phyloP scores from a whole-genome alignment of 2,113 vertebrate species.

The Rallus limicola region DNA sequence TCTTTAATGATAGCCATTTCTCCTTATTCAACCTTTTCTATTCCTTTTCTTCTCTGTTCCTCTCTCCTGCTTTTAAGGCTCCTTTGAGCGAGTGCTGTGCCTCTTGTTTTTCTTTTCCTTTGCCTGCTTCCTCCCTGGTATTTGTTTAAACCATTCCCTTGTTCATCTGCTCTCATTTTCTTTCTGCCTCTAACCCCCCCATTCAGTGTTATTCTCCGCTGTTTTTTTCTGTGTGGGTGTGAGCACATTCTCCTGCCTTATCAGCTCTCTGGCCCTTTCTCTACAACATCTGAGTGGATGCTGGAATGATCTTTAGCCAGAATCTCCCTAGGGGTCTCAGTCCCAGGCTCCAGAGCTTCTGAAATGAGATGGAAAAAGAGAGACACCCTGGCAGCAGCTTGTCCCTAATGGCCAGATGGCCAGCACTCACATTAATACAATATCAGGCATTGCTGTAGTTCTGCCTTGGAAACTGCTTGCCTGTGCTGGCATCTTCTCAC shows the following conservation, averaged over 20 bases:
- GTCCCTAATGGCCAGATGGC: slow-evolving; percentile 76
- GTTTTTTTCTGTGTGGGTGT: slow-evolving; percentile 29
- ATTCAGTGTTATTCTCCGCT: not conserved
- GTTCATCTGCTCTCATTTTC: slow-evolving; percentile 12
- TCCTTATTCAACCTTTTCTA: slow-evolving; percentile 29
- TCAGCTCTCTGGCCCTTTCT: slow-evolving; percentile 32
- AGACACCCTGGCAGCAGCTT: slow-evolving; percentile 72
- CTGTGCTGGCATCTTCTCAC: slow-evolving; percentile 79
- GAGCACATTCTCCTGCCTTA: slow-evolving; percentile 31
- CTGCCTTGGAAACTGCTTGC: slow-evolving; percentile 80
- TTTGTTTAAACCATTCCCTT: slow-evolving; percentile 34
- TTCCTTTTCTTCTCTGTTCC: slow-evolving; percentile 43
- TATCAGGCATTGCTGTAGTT: slow-evolving; percentile 73
- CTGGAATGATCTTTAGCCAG: slow-evolving; percentile 66
- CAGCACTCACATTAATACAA: slow-evolving; percentile 68
- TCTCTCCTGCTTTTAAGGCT: slow-evolving; percentile 30
- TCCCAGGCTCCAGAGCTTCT: slow-evolving; percentile 71
- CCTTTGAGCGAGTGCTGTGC: not conserved
- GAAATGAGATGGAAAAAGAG: slow-evolving; percentile 69
- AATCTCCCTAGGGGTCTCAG: slow-evolving; percentile 63
- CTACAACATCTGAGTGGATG: slow-evolving; percentile 46
- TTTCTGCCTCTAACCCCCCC: not conserved
- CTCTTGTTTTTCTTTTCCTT: slow-evolving; percentile 41
- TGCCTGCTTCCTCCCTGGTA: slow-evolving; percentile 35
- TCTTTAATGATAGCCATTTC: slow-evolving; percentile 47